A percentile compares a stretch with the other conserved stretches of the same genome.
phyloP scores from a whole-genome alignment of 1,140 invertebrate genomes.

The Gonatopus flavifemur region DNA sequence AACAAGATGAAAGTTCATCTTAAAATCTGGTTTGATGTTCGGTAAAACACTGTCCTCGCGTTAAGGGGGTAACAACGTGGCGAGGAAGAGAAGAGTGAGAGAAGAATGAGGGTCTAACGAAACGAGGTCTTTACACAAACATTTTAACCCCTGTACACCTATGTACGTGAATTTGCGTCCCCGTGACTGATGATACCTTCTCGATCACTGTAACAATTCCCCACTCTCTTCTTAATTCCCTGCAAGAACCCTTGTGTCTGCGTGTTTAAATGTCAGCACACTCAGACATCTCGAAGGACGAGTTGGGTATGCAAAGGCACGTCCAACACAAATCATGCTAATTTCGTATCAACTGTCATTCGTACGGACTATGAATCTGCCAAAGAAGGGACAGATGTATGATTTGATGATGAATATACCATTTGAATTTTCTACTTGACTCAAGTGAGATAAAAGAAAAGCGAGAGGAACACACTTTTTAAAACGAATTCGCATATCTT shows the following conservation, averaged over 20 bases:
- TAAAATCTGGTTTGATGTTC: too few species aligned
- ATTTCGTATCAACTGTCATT: slow-evolving; percentile 31
- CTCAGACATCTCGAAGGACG: slow-evolving; percentile 21
- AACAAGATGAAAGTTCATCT: too few species aligned
- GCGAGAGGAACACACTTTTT: neutral
- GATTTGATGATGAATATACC: neutral
- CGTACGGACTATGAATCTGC: neutral
- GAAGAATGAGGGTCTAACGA: slow-evolving; percentile 24
- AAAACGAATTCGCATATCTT: too few species aligned
- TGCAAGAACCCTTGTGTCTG: neutral
- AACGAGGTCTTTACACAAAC: slow-evolving; percentile 39
- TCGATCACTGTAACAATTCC: slow-evolving; percentile 46
- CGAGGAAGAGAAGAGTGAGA: slow-evolving; percentile 13
- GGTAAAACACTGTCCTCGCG: slow-evolving; percentile 37
- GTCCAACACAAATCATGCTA: slow-evolving; percentile 46
- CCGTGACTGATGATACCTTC: slow-evolving; percentile 51
- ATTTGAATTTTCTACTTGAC: too few species aligned
- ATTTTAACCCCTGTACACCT: slow-evolving; percentile 37
- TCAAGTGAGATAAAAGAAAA: too few species aligned
- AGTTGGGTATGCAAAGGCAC: slow-evolving; percentile 47
- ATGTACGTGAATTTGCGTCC: slow-evolving; percentile 39
- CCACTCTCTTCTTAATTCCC: slow-evolving; percentile 9
- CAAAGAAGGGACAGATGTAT: neutral
- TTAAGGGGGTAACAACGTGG: slow-evolving; percentile 19
- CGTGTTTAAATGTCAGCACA: slow-evolving; percentile 27